Percentiles rank a stretch among this genome's conserved stretches.
Conservation (phyloP, 2,888 invertebrate species). For the Leptopilina drosophilae region DNA sequence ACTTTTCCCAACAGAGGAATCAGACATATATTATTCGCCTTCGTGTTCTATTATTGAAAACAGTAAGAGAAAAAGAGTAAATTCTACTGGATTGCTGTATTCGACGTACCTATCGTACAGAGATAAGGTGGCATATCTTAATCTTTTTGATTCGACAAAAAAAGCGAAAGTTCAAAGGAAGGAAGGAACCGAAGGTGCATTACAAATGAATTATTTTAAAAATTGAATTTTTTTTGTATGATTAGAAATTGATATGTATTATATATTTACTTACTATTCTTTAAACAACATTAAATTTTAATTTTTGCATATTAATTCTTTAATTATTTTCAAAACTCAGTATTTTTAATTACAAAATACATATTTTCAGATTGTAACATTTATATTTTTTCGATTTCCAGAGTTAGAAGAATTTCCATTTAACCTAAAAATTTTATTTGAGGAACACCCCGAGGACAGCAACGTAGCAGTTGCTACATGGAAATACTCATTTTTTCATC, state of each 20-base stretch:
- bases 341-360: neutral
- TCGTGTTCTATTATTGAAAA: neutral
- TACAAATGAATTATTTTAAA: neutral
- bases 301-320: neutral
- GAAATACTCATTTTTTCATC: no score
- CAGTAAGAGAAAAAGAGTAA: neutral
- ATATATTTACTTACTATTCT: neutral
- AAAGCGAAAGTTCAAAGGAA: neutral
- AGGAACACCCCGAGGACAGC: no score
- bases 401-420: neutral
- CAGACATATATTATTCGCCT: neutral
- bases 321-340: neutral
- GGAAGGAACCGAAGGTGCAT: neutral
- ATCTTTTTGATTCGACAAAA: neutral
- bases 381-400: neutral
- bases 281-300: neutral
- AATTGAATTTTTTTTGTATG: neutral
- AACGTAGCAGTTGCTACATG: no score
- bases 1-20: neutral
- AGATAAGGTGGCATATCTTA: neutral
- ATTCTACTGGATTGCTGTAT: neutral
- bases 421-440: no score
- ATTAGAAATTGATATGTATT: neutral
- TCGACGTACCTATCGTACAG: neutral
- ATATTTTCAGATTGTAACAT: neutral